Evolutionary conservation across 2,113 vertebrate species (phyloP), one percentile per base, ranked within the genome.

Genomic region (Rhabdornis inornatus): DNA sequence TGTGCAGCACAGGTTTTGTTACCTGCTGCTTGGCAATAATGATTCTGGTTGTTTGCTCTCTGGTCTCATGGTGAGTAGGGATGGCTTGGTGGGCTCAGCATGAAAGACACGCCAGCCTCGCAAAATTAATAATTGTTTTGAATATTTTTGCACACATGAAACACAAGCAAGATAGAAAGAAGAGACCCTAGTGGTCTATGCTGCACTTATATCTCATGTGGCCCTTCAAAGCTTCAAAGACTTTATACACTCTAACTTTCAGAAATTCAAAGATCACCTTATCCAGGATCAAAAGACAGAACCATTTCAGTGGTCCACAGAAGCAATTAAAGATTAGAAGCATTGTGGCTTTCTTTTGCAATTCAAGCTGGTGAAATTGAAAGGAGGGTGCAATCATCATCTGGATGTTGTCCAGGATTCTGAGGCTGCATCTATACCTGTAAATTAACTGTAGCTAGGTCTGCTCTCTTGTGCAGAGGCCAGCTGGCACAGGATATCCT

Each of bases 401-500:
- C 75, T 96, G 95, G 95, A 94, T 91, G 74, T 35, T 91, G 75
- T 91, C 93, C 93, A 95, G 94, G 57, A 72, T 19, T 81, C 65
- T 60, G 65, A 94, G 84, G 84, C 94, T 94, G 84, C 10, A 1
- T 93, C 87, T 87, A 65, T 96, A 96, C 96, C 95, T 96, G 95
- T 96, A 91, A 96, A 96, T 96, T 96, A 95, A 96, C 92, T 85
- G 94, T 96, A 94, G 74, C 84, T 95, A 91, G 44, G 95, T 95
- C 82, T 93, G 77, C 81, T 91, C 9, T 95, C 82, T 96, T 95
- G 95, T 5, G 7, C 84, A 93, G 82, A 93, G 90, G 92, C 96
- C 95, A 96, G 95, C 96, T 96, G 95, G 95, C 95, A 91, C 94
- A 87, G 84, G 94, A 87, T 93, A 79, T 93, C 94, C 95, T 96